Percentiles rank a stretch among this genome's conserved stretches.
phyloP scores from a whole-genome alignment of 2,797 vertebrate genomes.

The Myotis vivesi region DNA sequence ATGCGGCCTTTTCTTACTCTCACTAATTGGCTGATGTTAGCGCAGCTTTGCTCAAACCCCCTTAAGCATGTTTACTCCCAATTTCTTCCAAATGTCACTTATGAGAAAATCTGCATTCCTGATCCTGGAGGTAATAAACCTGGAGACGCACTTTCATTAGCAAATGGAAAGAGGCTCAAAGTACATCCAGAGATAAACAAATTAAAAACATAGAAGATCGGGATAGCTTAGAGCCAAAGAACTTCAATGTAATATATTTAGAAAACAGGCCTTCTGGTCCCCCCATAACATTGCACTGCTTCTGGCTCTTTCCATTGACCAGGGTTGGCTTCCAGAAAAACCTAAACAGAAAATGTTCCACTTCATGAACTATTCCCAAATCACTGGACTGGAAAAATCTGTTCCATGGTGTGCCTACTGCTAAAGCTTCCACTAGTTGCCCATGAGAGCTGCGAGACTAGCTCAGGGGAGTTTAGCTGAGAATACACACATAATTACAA shows the following conservation, averaged over 20 bases:
- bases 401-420: constrained; percentile 53
- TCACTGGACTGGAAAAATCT: constrained; percentile 35
- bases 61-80: not conserved
- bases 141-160: constrained; percentile 40
- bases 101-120: constrained; percentile 36
- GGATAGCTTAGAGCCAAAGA: not conserved
- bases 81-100: constrained; percentile 60
- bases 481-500: constrained; percentile 29
- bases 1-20: not conserved
- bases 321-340: constrained; percentile 28
- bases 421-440: constrained; percentile 38
- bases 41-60: not conserved
- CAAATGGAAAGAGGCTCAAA: constrained; percentile 50
- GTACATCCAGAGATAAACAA: constrained; percentile 50
- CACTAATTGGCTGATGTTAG: not conserved
- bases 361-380: constrained; percentile 49
- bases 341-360: constrained; percentile 33
- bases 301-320: not conserved
- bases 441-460: constrained; percentile 45
- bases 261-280: not conserved
- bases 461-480: constrained; percentile 7
- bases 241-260: not conserved
- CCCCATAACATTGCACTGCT: not conserved
- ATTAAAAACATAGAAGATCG: not conserved
- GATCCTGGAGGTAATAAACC: constrained; percentile 32